phyloP scores from a whole-genome alignment of 2,797 vertebrate species.

The Sebastes oblongus region DNA sequence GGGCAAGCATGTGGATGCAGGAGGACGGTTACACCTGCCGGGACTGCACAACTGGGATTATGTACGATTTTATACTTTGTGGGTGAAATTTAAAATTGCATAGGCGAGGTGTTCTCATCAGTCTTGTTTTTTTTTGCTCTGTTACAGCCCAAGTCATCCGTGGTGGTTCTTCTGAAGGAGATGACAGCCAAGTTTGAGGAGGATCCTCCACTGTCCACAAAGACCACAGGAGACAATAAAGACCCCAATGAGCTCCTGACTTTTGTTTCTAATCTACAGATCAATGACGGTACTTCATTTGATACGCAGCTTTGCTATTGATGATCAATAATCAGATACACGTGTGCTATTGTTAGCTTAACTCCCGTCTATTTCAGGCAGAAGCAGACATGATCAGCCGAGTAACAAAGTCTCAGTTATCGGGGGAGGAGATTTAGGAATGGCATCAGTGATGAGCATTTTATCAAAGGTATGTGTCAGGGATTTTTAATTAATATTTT shows the following conservation, averaged over 20 bases:
- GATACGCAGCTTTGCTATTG: background rate
- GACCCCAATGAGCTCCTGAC: conserved; percentile 87
- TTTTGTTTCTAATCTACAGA: conserved; percentile 84
- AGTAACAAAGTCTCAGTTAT: conserved; percentile 90
- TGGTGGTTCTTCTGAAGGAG: conserved; percentile 87
- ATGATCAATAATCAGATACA: background rate
- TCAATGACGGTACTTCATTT: conserved; percentile 84
- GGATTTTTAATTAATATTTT: background rate
- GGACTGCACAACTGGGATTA: conserved; percentile 93
- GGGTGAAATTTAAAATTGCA: background rate
- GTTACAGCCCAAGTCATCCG: conserved; percentile 89
- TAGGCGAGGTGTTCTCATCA: background rate
- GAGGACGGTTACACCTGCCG: conserved; percentile 90
- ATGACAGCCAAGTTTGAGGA: conserved; percentile 94
- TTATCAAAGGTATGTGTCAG: conserved; percentile 86
- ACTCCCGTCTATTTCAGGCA: conserved; percentile 51
- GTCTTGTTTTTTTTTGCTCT: background rate
- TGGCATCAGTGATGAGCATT: conserved; percentile 91
- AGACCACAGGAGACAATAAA: conserved; percentile 75
- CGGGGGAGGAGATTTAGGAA: conserved; percentile 93
- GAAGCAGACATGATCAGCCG: conserved; percentile 55
- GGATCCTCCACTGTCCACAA: conserved; percentile 89
- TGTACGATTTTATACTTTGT: conserved; percentile 76
- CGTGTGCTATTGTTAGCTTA: background rate
- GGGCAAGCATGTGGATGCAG: conserved; percentile 91